Evolutionary conservation across 2,888 invertebrate genomes (phyloP), one percentile per base, ranked within the genome.

Genomic region (Melolontha melolontha): DNA sequence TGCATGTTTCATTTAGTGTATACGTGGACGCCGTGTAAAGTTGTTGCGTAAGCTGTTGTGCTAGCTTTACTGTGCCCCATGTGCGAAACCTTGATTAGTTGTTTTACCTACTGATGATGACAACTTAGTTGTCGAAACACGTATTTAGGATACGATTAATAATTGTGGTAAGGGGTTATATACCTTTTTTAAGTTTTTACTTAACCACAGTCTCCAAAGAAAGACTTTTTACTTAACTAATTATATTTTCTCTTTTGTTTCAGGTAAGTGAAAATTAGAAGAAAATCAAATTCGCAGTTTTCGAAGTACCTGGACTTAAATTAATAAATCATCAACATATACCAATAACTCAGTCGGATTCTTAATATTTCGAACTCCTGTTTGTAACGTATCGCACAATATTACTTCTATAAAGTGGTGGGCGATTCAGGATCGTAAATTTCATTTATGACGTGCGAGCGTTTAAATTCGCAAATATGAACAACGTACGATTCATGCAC

Each of bases 201-300:
- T n/a, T n/a, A n/a, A n/a, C n/a, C n/a, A n/a, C n/a, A n/a, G n/a
- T n/a, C n/a, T n/a, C n/a, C n/a, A n/a, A n/a, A n/a, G n/a, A n/a
- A n/a, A n/a, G n/a, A n/a, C n/a, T n/a, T n/a, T n/a, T n/a, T n/a
- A 34, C 5, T 34, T 34, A 10, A 34, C 10, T 34, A 34, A 34
- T 34, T 34, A 41, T 11, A 17, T 44, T 39, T 41, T 54, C 54
- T 42, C 12, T 55, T 55, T 66, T 66, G 55, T 66, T 66, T 57
- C 57, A 66, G 57, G 66, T 66, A 66, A 66, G 66, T 66, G 29
- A 11, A 34, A 34, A 29, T 47, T 5, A 14, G 5, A 47, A 5
- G 47, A 47, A 8, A 16, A 8, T 7, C 2, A 14, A 12, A 47
- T 47, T 12, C 12, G 1, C 6, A n/a, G 6, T 10, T 10, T 14